A percentile compares a stretch with the other conserved stretches of the same genome.
These are phyloP conservation scores for Ceraclea dissimilis DNA, from an alignment of 2,888 invertebrate genomes.

Conservation along the genomic window DNA sequence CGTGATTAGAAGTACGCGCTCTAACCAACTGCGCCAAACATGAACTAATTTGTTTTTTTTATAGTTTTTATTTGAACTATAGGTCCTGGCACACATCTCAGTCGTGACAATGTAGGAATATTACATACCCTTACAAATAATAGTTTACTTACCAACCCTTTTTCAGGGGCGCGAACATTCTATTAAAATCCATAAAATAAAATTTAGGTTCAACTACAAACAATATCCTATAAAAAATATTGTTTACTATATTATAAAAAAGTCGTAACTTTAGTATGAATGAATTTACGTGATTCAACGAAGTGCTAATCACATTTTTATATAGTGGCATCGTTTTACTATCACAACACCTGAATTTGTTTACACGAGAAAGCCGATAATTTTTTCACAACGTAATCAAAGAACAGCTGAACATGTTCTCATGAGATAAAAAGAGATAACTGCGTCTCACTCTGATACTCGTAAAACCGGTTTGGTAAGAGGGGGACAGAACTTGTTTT, in stretches of 20 bases:
- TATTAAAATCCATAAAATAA: slow-evolving; percentile 11
- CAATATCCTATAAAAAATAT: not conserved
- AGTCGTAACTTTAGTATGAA: not conserved
- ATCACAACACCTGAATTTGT: not conserved
- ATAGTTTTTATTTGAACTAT: too few species aligned
- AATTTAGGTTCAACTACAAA: not conserved
- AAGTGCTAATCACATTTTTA: not conserved
- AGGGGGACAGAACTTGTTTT: slow-evolving; percentile 18
- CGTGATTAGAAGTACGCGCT: too few species aligned
- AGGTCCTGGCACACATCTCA: too few species aligned
- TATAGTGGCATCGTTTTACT: not conserved
- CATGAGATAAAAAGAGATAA: slow-evolving; percentile 9
- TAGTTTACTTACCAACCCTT: too few species aligned
- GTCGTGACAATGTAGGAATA: too few species aligned
- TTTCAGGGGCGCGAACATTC: slow-evolving; percentile 8
- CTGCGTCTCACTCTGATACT: slow-evolving; percentile 7
- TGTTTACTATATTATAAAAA: not conserved
- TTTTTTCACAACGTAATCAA: slow-evolving; percentile 5
- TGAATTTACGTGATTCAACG: not conserved
- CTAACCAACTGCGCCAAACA: too few species aligned
- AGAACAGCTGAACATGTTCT: slow-evolving; percentile 20
- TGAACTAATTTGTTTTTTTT: too few species aligned
- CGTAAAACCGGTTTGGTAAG: not conserved
- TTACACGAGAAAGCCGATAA: not conserved
- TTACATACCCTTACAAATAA: too few species aligned